These are phyloP conservation scores for Tetramorium parvispinum DNA, from an alignment of 1,140 invertebrate species.

Conservation along the genomic window DNA sequence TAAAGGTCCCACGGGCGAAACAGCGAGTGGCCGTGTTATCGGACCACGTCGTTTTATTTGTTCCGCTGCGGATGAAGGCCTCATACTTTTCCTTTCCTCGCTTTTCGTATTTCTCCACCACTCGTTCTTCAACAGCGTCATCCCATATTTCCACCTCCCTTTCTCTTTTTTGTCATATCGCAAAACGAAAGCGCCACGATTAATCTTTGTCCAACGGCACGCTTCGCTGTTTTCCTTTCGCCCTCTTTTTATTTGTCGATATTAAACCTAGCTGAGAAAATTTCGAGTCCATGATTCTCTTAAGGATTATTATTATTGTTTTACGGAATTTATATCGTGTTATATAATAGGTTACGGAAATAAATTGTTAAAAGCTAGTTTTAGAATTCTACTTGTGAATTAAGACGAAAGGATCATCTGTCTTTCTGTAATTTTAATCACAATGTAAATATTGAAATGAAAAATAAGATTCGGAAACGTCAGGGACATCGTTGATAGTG, in stretches of 20 bases:
- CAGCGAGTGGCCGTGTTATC: slow-evolving; percentile 33
- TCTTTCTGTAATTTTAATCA: background rate
- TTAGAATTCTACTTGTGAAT: background rate
- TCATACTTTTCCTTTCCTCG: slow-evolving; percentile 33
- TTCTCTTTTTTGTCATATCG: slow-evolving; percentile 35
- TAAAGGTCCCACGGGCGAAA: slow-evolving; percentile 27
- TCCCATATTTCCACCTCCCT: background rate
- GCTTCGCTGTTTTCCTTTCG: background rate
- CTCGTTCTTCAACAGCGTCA: slow-evolving; percentile 31
- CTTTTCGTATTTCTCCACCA: slow-evolving; percentile 29
- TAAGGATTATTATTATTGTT: background rate
- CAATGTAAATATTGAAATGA: background rate
- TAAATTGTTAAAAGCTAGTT: background rate
- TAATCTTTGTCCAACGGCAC: slow-evolving; percentile 34
- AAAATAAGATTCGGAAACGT: background rate
- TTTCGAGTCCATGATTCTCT: slow-evolving; percentile 3
- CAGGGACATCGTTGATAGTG: background rate
- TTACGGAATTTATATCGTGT: background rate
- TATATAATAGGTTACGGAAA: background rate
- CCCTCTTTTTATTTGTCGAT: slow-evolving; percentile 4
- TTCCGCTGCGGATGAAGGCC: slow-evolving; percentile 42
- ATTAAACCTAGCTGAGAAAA: slow-evolving; percentile 25
- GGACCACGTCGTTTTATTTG: slow-evolving; percentile 43
- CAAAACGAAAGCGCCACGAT: slow-evolving; percentile 44
- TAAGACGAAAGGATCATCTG: background rate